A percentile compares a stretch with the other conserved stretches of the same genome.
These are phyloP conservation scores for Dasyprocta punctata DNA, from an alignment of 2,113 vertebrate species.

Conservation along the genomic window DNA sequence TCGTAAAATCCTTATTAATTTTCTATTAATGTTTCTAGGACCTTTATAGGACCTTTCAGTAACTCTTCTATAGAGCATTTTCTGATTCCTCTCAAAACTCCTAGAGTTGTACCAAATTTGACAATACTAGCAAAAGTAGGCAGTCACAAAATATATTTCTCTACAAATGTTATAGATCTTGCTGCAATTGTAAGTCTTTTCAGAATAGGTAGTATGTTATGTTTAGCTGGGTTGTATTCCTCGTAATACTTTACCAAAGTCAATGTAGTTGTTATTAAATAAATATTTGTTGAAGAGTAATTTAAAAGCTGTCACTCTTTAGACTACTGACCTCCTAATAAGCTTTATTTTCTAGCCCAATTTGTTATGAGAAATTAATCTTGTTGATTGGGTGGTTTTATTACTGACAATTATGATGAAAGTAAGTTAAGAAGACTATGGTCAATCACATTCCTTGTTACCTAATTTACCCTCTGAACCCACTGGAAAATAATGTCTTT, in stretches of 20 bases:
- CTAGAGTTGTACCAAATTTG: not conserved
- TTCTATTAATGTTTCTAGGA: not conserved
- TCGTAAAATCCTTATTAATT: too few species aligned
- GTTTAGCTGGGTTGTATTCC: not conserved
- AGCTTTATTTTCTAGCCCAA: not conserved
- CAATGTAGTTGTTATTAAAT: not conserved
- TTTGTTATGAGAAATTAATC: constrained; percentile 42
- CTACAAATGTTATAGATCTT: not conserved
- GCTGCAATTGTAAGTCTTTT: not conserved
- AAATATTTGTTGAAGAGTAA: constrained; percentile 40
- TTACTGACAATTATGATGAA: constrained; percentile 64
- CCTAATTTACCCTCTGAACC: constrained; percentile 44
- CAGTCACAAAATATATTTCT: not conserved
- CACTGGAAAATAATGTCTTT: constrained; percentile 58
- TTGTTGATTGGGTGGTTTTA: constrained; percentile 51
- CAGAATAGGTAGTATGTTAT: not conserved
- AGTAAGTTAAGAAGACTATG: constrained; percentile 26
- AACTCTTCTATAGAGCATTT: not conserved
- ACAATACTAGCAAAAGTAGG: not conserved
- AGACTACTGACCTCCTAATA: not conserved
- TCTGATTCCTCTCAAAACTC: not conserved
- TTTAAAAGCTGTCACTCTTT: constrained; percentile 2
- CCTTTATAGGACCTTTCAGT: not conserved
- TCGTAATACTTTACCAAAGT: not conserved
- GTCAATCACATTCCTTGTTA: constrained; percentile 61